Base-by-base conservation (phyloP, 2,113 vertebrate species). In the Epinephelus moara region DNA sequence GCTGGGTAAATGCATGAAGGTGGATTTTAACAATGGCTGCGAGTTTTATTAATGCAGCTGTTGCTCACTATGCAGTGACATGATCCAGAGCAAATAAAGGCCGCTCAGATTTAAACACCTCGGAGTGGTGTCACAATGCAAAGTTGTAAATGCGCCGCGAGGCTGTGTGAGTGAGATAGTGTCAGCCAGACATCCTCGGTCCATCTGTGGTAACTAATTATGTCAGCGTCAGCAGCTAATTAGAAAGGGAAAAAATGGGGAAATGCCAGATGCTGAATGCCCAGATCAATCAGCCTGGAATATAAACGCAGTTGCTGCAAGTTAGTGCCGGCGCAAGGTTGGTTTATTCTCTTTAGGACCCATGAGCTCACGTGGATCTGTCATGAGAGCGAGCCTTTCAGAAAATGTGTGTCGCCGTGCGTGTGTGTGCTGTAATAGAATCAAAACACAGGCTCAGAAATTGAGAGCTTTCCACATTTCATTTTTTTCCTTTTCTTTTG, bases 181-280 rank as follows among this genome's bases (percentile, higher is more conserved):
- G 89, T 86, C 80, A 83, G 62, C 64, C 78, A 91, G 85, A 78
- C 75, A 75, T 78, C 66, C 70, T 56, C 57, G 7, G 89, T 88
- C 91, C 89, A 91, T 91, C 87, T 91, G 90, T 84, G 89, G 78
- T 30, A 78, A 80, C 86, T 90, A 88, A 92, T 93, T 88, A 92
- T 86, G 89, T 85, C 76, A 71, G 82, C 50, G 52, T 87, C 84
- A 70, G 79, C 71, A 64, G 85, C 86, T 92, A 90, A 93, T 94
- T 92, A 91, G 80, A 88, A 85, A 78, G 64, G 69, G 69, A 42
- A 70, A 45, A 89, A 85, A 83, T 83, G 80, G 77, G 82, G 68
- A 87, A 88, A 89, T 86, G 86, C 87, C 92, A 92, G 90, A 91
- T 92, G 92, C 85, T 84, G 85, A 88, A 86, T 76, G 82, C 88